Conservation (phyloP, 1,140 invertebrate genomes). For the Papilio machaon region DNA sequence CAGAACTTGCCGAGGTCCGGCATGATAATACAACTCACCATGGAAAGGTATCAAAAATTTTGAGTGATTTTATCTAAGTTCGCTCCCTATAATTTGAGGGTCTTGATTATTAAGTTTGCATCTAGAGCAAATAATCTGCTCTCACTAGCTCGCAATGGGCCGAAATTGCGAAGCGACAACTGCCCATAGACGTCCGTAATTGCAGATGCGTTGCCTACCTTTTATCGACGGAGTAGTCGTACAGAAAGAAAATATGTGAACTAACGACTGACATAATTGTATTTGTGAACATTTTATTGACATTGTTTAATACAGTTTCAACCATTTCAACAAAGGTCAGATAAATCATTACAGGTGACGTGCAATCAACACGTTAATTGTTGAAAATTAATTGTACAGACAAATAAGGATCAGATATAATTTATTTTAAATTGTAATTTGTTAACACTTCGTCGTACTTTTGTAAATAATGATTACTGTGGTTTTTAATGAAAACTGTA, state of each 20-base stretch:
- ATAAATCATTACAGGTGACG: background rate
- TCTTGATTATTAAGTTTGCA: no score
- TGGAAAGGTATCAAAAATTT: constrained; percentile 59
- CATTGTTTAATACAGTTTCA: background rate
- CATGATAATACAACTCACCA: constrained; percentile 68
- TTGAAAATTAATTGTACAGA: background rate
- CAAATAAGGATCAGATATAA: background rate
- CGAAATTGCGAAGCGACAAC: no score
- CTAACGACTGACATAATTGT: background rate
- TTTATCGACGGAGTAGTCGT: no score
- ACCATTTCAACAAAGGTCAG: background rate
- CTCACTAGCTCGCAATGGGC: no score
- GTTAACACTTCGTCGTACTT: background rate
- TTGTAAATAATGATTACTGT: background rate
- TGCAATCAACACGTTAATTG: background rate
- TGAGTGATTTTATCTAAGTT: constrained; percentile 1
- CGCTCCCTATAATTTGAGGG: no score
- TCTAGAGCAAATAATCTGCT: background rate
- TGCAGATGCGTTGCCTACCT: no score
- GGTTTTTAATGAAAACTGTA: no score
- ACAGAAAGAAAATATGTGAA: no score
- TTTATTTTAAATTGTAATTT: background rate
- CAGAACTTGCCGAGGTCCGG: constrained; percentile 55
- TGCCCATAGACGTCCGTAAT: no score
- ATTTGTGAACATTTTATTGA: background rate